These are phyloP conservation scores for Otis tarda DNA, from an alignment of 2,113 vertebrate species.

Conservation along the genomic window DNA sequence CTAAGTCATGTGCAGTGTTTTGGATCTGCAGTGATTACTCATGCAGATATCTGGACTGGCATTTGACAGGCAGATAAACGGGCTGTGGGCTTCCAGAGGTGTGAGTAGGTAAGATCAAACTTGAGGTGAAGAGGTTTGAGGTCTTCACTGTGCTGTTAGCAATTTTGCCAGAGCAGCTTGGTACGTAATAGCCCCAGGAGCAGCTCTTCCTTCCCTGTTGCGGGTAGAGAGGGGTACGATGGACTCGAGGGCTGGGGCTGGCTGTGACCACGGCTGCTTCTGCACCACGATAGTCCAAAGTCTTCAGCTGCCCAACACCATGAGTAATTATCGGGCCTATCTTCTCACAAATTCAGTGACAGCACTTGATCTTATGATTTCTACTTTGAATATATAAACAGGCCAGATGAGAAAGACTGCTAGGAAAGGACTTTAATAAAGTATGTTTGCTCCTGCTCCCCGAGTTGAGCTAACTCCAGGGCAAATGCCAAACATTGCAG, in stretches of 20 bases:
- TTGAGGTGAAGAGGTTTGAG: neutral
- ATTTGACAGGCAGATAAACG: neutral
- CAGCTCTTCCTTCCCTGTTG: neutral
- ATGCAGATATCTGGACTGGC: neutral
- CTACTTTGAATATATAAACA: neutral
- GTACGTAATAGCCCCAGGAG: too few species aligned
- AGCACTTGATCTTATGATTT: neutral
- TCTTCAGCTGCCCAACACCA: neutral
- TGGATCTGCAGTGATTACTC: conserved; percentile 45
- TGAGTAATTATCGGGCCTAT: neutral
- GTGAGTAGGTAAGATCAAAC: neutral
- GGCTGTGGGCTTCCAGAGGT: neutral
- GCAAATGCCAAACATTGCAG: neutral
- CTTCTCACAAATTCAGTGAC: neutral
- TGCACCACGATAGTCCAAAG: fast-evolving
- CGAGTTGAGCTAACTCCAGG: neutral
- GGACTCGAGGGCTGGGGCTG: neutral
- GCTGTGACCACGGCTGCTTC: neutral
- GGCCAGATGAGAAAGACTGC: neutral
- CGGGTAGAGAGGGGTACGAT: neutral
- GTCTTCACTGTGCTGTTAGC: neutral
- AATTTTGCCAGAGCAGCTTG: neutral
- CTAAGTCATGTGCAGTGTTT: conserved; percentile 9
- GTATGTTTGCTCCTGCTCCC: neutral
- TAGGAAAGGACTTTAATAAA: neutral